Percentiles rank a stretch among this genome's conserved stretches.
phyloP scores from a whole-genome alignment of 2,888 invertebrate genomes.

The Diploptera punctata region DNA sequence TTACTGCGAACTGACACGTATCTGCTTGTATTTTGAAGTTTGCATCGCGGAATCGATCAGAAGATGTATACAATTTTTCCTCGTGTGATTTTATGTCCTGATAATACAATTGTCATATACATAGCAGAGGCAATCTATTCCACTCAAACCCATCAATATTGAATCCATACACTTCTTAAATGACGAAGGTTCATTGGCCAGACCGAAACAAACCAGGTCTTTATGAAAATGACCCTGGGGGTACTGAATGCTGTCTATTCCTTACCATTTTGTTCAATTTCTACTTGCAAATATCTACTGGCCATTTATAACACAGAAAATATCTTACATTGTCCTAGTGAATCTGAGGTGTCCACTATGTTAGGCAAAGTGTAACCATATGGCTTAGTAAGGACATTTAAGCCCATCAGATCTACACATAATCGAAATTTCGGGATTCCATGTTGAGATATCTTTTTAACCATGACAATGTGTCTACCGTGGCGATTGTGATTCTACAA shows the following conservation, averaged over 20 bases:
- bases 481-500: background rate
- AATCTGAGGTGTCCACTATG: background rate
- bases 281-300: background rate
- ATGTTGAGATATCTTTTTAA: background rate
- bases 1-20: background rate
- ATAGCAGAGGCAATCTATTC: background rate
- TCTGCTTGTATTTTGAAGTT: background rate
- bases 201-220: background rate
- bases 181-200: background rate
- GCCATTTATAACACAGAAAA: background rate
- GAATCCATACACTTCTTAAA: background rate
- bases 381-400: background rate
- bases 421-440: background rate
- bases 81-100: background rate
- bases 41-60: background rate
- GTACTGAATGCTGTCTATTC: background rate
- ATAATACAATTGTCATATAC: background rate
- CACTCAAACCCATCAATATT: background rate
- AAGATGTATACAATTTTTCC: background rate
- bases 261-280: background rate
- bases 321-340: background rate
- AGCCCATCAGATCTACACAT: background rate
- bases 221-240: background rate
- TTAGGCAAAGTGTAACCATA: background rate
- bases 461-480: background rate